These are phyloP conservation scores for Diadegma fenestrale DNA, from an alignment of 2,888 invertebrate genomes.

Conservation along the genomic window DNA sequence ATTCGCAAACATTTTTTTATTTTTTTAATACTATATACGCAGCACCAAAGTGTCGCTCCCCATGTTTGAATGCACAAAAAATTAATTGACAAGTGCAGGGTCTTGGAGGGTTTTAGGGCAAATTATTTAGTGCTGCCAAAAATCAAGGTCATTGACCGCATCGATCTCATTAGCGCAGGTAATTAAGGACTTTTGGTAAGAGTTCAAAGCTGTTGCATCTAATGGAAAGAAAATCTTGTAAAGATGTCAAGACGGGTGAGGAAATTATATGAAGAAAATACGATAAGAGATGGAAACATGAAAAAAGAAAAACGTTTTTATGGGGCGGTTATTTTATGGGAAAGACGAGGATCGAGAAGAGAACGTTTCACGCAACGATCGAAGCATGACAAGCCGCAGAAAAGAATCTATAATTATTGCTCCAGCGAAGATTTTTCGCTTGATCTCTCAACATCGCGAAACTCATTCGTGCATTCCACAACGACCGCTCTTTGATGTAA, in stretches of 20 bases:
- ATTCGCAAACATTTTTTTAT: too few species aligned
- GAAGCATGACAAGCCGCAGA: slow-evolving; percentile 59
- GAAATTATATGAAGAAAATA: slow-evolving; percentile 22
- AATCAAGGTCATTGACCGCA: too few species aligned
- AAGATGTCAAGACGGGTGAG: neutral
- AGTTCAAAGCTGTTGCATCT: neutral
- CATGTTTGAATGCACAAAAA: too few species aligned
- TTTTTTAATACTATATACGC: too few species aligned
- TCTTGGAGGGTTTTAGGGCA: too few species aligned
- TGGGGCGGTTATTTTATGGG: slow-evolving; percentile 41
- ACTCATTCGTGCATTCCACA: slow-evolving; percentile 37
- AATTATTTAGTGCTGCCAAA: too few species aligned
- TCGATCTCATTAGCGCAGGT: too few species aligned
- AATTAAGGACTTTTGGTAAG: too few species aligned
- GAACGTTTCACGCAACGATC: slow-evolving; percentile 58
- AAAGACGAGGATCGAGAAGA: slow-evolving; percentile 44
- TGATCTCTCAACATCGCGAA: slow-evolving; percentile 23
- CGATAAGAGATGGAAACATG: slow-evolving; percentile 39
- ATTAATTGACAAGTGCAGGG: too few species aligned
- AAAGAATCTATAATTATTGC: slow-evolving; percentile 66
- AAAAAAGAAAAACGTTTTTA: slow-evolving; percentile 38
- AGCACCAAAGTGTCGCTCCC: too few species aligned
- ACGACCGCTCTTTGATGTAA: neutral
- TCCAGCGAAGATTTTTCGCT: slow-evolving; percentile 33
- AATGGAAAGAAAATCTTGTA: neutral